Base-by-base conservation (phyloP, 2,888 invertebrate genomes). In the Tryphoninae sp. region DNA sequence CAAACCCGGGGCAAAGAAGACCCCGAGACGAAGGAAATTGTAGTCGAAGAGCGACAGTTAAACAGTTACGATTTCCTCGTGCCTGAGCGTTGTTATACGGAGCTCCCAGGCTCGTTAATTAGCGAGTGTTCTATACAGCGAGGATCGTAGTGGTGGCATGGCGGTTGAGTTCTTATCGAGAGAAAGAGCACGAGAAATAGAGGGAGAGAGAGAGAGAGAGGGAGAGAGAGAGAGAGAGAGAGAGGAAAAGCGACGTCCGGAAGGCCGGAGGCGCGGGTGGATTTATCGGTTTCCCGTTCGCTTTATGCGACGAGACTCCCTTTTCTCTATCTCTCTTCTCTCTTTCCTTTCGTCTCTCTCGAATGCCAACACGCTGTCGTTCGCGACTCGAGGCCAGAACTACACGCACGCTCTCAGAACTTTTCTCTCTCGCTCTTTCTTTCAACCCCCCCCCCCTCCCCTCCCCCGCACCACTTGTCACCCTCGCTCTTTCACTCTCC, bases 211-310 rank as follows among this genome's bases (percentile, higher is more conserved):
- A 67, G 49, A 45, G 67, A 58, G 75, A 75, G 75, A 49, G 67
- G 49, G 67, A 67, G 75, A 68, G 61, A 61, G 68, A 53, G 61
- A 16, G 61, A 53, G 19, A 40, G 22, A 23, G 4, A 55, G 67
- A 59, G 65, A 45, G 11, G 49, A 45, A 78, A 59, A 75, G 40
- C 78, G 58, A 78, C 65, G 75, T 77, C 79, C 79, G 79, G 82
- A 82, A 82, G 76, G 73, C 79, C 79, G 72, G 79, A 72, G 78
- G 75, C 78, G 82, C 75, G 75, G 82, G 83, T 78, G 80, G 59
- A 84, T 84, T 84, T 84, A 84, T 84, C 82, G 82, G 82, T 84
- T 82, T 84, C 78, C 82, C 80, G 82, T 82, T 82, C 62, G 78
- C 78, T 82, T 82, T 76, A 82, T 82, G 79, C 79, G 73, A 76